phyloP scores from a whole-genome alignment of 1,140 invertebrate genomes.

The Mylabris phalerata region DNA sequence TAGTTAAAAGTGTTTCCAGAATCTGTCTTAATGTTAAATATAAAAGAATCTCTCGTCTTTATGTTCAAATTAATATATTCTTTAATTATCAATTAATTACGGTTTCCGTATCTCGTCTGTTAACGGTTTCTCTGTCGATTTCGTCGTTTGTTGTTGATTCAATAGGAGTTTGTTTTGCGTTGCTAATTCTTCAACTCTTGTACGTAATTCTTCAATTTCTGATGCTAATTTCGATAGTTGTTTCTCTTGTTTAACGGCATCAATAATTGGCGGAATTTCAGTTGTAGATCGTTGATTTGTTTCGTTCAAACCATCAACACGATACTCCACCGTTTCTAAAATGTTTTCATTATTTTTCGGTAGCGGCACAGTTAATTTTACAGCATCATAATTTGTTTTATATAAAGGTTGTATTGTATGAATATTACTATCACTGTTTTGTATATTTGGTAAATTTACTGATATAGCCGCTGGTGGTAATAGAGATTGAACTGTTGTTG shows the following conservation, averaged over 20 bases:
- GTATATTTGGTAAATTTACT: slow-evolving; percentile 1
- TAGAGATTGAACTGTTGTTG: background rate
- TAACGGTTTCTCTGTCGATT: slow-evolving; percentile 13
- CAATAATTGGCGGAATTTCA: slow-evolving; percentile 6
- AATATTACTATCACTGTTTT: background rate
- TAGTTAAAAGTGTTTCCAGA: slow-evolving; percentile 15
- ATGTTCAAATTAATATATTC: background rate
- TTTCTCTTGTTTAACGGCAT: slow-evolving; percentile 29
- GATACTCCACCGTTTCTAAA: background rate
- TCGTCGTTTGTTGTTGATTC: slow-evolving; percentile 19
- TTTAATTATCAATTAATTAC: background rate
- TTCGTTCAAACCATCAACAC: background rate
- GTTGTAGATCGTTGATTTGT: slow-evolving; percentile 1
- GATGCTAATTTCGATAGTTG: slow-evolving; percentile 35
- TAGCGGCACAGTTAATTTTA: background rate
- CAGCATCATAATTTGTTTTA: slow-evolving; percentile 4
- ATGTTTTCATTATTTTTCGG: slow-evolving; percentile 1
- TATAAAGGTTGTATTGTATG: slow-evolving; percentile 2
- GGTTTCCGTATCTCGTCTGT: slow-evolving; percentile 12
- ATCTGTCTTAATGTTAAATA: background rate
- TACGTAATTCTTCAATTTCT: slow-evolving; percentile 35
- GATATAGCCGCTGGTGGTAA: background rate
- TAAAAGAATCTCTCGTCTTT: background rate
- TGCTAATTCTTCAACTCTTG: slow-evolving; percentile 31
- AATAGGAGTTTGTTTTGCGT: slow-evolving; percentile 35